phyloP scores from a whole-genome alignment of 2,888 invertebrate species.

The Perithous albicinctus region DNA sequence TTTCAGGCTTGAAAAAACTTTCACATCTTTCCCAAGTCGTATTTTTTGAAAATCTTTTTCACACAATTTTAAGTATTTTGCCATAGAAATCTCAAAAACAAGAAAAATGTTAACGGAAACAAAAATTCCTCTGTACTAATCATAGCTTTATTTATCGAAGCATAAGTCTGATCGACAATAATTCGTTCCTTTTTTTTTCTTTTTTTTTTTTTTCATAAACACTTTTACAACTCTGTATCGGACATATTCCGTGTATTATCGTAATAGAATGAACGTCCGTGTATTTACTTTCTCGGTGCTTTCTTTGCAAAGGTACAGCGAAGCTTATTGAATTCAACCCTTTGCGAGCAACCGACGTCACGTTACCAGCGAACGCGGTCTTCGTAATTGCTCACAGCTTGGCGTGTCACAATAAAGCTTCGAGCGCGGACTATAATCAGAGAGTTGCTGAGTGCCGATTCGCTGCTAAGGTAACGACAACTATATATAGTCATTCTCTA shows the following conservation, averaged over 20 bases:
- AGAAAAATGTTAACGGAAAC: too few species aligned
- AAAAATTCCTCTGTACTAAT: too few species aligned
- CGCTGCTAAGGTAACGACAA: slow-evolving; percentile 90
- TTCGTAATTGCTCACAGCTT: slow-evolving; percentile 98
- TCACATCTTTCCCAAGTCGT: too few species aligned
- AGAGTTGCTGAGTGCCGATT: slow-evolving; percentile 97
- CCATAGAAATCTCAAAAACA: too few species aligned
- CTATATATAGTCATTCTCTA: neutral
- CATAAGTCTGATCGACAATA: neutral
- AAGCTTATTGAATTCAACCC: slow-evolving; percentile 98
- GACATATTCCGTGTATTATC: neutral
- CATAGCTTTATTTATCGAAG: too few species aligned
- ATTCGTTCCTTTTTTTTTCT: too few species aligned
- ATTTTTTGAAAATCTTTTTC: too few species aligned
- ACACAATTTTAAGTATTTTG: too few species aligned
- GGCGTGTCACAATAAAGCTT: slow-evolving; percentile 96
- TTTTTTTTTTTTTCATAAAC: neutral
- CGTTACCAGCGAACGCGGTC: slow-evolving; percentile 92
- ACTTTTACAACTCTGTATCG: too few species aligned
- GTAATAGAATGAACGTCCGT: neutral
- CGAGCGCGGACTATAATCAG: slow-evolving; percentile 95
- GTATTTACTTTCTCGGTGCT: neutral
- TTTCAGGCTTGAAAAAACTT: too few species aligned
- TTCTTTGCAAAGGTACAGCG: slow-evolving; percentile 88
- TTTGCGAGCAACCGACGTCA: slow-evolving; percentile 90